Conservation (phyloP, 2,888 invertebrate species). For the Neoascia interrupta region DNA sequence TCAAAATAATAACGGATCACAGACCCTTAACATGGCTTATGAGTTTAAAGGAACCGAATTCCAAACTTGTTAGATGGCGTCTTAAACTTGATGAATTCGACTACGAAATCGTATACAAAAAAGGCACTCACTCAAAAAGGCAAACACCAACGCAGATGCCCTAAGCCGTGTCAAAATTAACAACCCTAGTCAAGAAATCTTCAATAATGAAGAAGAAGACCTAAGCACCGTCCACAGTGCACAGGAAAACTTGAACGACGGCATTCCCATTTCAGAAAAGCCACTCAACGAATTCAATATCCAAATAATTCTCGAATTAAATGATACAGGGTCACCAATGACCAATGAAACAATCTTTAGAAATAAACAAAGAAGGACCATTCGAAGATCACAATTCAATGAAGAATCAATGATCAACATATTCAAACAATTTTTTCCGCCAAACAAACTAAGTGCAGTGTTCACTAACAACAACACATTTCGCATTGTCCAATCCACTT, state of each 20-base stretch:
- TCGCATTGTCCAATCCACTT: slow-evolving; percentile 6
- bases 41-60: slow-evolving; percentile 12
- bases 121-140: slow-evolving; percentile 42
- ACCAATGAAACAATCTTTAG: slow-evolving; percentile 11
- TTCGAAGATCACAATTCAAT: not conserved
- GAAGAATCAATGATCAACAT: slow-evolving; percentile 33
- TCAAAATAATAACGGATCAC: slow-evolving; percentile 75
- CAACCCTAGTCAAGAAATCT: slow-evolving; percentile 11
- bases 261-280: slow-evolving; percentile 17
- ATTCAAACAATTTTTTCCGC: slow-evolving; percentile 25
- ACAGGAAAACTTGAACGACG: slow-evolving; percentile 41
- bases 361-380: slow-evolving; percentile 23
- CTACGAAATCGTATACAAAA: slow-evolving; percentile 70
- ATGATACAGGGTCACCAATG: not conserved
- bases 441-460: slow-evolving; percentile 40
- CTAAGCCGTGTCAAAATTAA: slow-evolving; percentile 40
- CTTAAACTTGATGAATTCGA: slow-evolving; percentile 70
- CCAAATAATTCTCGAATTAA: slow-evolving; percentile 6
- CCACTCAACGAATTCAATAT: slow-evolving; percentile 67
- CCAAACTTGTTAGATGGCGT: slow-evolving; percentile 74
- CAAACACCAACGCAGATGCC: slow-evolving; percentile 64
- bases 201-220: not conserved
- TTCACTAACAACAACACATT: slow-evolving; percentile 30
- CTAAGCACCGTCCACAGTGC: slow-evolving; percentile 34
- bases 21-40: slow-evolving; percentile 73